Evolutionary conservation across 2,797 vertebrate genomes (phyloP).

Genomic region (Galaxias olidus): DNA sequence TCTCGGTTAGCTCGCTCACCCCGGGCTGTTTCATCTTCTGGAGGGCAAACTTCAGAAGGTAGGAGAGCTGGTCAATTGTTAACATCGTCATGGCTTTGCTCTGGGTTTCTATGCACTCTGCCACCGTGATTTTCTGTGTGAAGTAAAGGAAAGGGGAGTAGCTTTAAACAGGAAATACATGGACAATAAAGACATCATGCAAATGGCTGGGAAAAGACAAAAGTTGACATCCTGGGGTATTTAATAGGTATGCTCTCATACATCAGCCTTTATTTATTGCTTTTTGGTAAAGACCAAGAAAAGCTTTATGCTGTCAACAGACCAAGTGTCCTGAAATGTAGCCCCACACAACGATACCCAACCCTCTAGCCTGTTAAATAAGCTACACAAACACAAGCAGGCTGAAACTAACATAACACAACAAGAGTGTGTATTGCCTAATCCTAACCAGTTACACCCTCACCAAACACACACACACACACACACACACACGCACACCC

Average conservation of each 20-base stretch:
- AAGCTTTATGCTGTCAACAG: no score
- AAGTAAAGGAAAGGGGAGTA: conserved; percentile 15
- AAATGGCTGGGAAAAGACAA: neutral
- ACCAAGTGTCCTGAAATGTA: no score
- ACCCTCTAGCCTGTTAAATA: neutral
- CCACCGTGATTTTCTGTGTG: conserved; percentile 96
- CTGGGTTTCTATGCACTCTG: conserved; percentile 99
- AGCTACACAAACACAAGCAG: conserved; percentile 15
- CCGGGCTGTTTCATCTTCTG: conserved; percentile 99
- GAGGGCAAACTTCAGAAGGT: conserved; percentile 98
- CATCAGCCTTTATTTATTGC: no score
- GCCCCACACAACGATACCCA: no score
- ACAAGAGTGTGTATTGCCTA: conserved; percentile 8
- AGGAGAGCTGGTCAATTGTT: conserved; percentile 95
- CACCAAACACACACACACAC: conserved; percentile 51
- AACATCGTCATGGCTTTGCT: conserved; percentile 99
- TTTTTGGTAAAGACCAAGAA: no score
- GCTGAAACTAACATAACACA: conserved; percentile 25
- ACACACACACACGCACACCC: conserved; percentile 48
- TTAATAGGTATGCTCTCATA: no score
- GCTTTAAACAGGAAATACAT: no score
- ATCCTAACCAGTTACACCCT: conserved; percentile 19
- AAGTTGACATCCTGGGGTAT: no score
- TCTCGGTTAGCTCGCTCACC: conserved; percentile 80
- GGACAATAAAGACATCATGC: neutral